Base-by-base conservation (phyloP, 2,113 vertebrate species). In the Urocynchramus pylzowi region DNA sequence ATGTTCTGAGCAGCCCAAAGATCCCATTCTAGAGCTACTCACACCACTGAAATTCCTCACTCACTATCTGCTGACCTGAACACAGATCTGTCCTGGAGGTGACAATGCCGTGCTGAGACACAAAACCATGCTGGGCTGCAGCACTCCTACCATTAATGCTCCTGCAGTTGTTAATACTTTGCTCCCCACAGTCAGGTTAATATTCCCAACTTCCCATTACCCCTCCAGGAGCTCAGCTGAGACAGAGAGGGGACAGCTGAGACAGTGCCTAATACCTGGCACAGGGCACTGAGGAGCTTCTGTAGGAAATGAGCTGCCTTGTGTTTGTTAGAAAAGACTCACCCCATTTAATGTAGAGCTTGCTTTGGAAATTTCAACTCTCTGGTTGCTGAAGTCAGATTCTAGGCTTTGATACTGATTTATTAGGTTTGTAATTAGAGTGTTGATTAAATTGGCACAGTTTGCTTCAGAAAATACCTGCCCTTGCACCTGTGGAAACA, bases 291-390 rank as follows among this genome's bases (percentile, higher is more conserved):
- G 54, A 20, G 23, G 22, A n/a, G 20, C 5, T 76, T 19, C 47
- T 41, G 14, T 0, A 33, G 54, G 41, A 57, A 68, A 56, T 20
- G 22, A 59, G 19, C 44, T 53, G 47, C 41, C 30, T 1, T 0
- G 3, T 47, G 52, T 4, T 52, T 6, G 11, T 77, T 52, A 35
- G 23, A 23, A 12, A 95, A 70, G 7, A 90, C 98, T 97, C 98
- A 99, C 99, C 89, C 99, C 99, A n/a, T 99, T 99, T 95, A 99
- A 99, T 79, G 99, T 98, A 96, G 98, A 98, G 97, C 99, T 99
- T 90, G 98, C 99, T 98, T 99, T 99, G 98, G 98, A 99, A 95
- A 99, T 98, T 97, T 99, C 99, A 96, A 98, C 91, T 81, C 98
- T 98, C 90, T 99, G 99, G 96, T 98, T 99, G 57, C 98, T 97